Percentiles rank a stretch among this genome's conserved stretches.
Conservation (phyloP, 2,113 vertebrate species). For the Plecotus auritus region DNA sequence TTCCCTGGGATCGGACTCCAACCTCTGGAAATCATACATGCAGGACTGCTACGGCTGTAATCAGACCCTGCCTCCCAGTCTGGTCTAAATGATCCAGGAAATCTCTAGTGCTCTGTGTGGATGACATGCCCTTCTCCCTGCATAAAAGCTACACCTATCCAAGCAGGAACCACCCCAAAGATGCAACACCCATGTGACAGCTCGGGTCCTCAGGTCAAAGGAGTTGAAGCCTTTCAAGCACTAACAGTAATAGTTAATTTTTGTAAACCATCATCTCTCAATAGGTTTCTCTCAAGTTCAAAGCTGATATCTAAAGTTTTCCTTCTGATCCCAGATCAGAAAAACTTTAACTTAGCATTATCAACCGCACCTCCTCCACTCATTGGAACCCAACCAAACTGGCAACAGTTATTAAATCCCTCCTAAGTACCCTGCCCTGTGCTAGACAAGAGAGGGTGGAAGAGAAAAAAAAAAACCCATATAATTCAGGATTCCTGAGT, state of each 20-base stretch:
- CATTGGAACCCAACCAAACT: background rate
- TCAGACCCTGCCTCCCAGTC: background rate
- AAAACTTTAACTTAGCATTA: constrained; percentile 24
- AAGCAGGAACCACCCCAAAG: background rate
- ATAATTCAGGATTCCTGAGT: background rate
- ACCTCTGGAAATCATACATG: background rate
- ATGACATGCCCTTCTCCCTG: background rate
- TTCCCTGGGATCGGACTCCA: background rate
- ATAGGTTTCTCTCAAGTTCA: constrained; percentile 29
- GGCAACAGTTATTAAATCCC: background rate
- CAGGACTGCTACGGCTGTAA: background rate
- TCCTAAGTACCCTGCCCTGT: background rate
- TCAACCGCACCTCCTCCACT: background rate
- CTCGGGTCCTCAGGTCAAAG: background rate
- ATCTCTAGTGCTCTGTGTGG: background rate
- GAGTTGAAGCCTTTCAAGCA: background rate
- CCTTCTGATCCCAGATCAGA: background rate
- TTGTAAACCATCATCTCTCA: background rate
- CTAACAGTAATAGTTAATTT: background rate
- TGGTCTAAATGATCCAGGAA: background rate
- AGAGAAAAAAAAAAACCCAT: background rate
- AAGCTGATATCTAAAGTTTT: background rate
- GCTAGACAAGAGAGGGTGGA: background rate
- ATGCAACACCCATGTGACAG: background rate
- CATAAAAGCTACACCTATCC: background rate